phyloP scores from a whole-genome alignment of 2,888 invertebrate species.

The Polia nebulosa region DNA sequence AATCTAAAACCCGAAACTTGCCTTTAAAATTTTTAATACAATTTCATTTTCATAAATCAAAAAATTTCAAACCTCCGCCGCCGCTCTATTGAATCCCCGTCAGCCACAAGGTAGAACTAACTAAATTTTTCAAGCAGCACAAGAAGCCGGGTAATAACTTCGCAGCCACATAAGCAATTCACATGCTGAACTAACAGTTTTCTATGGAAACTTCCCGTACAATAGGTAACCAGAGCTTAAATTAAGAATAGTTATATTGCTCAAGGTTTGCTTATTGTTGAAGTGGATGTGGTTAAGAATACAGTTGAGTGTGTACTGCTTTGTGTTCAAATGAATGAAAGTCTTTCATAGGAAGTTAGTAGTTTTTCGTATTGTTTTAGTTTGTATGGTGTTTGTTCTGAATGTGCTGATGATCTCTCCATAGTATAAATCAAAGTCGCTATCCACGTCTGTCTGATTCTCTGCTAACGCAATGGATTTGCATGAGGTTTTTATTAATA shows the following conservation, averaged over 20 bases:
- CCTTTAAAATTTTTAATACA: neutral
- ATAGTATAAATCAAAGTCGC: too few species aligned
- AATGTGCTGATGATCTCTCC: neutral
- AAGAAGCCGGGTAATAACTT: constrained; percentile 37
- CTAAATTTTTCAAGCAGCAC: constrained; percentile 19
- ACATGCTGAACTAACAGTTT: constrained; percentile 42
- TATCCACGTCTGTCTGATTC: too few species aligned
- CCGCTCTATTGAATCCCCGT: constrained; percentile 22
- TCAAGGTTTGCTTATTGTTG: constrained; percentile 5
- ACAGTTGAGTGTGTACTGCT: neutral
- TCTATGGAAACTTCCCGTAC: constrained; percentile 44
- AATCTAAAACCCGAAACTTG: neutral
- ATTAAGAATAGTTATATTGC: constrained; percentile 35
- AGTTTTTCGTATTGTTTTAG: neutral
- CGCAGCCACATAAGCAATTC: constrained; percentile 40
- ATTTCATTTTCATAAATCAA: constrained; percentile 2
- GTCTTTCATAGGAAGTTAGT: neutral
- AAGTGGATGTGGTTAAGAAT: constrained; percentile 13
- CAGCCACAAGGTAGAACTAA: constrained; percentile 16
- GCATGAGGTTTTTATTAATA: too few species aligned
- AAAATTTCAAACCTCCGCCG: constrained; percentile 16
- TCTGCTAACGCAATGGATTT: too few species aligned
- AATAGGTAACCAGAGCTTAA: constrained; percentile 39
- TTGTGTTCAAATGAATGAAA: neutral
- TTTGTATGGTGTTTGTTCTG: neutral